Evolutionary conservation across 1,140 invertebrate genomes (phyloP).

Genomic region (Parasteatoda tepidariorum): DNA sequence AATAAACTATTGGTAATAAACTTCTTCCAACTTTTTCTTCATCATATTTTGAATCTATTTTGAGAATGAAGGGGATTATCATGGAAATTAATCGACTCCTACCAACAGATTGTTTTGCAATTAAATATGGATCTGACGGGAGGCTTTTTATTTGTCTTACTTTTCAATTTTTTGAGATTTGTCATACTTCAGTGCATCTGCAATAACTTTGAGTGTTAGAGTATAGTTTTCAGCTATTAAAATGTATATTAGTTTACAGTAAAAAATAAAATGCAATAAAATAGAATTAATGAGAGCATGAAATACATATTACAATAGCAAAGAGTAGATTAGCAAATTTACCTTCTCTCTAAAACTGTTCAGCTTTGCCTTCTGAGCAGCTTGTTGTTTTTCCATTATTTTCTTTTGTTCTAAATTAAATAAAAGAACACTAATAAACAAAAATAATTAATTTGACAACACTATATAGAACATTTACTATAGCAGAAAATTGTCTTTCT

Average conservation of each 20-base stretch:
- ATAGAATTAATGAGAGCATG: not conserved
- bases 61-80: too few species aligned
- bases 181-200: not conserved
- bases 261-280: not conserved
- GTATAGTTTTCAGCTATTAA: not conserved
- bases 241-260: not conserved
- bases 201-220: not conserved
- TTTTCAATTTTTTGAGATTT: too few species aligned
- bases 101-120: too few species aligned
- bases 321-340: conserved; percentile 8
- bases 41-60: too few species aligned
- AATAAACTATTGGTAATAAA: not conserved
- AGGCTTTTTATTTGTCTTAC: too few species aligned
- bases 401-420: conserved; percentile 72
- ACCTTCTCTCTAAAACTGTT: conserved; percentile 73
- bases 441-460: too few species aligned
- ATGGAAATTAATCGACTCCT: too few species aligned
- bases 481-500: too few species aligned
- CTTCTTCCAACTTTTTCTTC: too few species aligned
- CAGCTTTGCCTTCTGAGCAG: conserved; percentile 70
- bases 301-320: not conserved
- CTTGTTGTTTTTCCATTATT: conserved; percentile 69
- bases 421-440: conserved; percentile 47
- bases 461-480: too few species aligned
- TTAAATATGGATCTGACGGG: too few species aligned